Evolutionary conservation across 1,140 invertebrate species (phyloP).

Genomic region (Plectrocnemia conspersa): DNA sequence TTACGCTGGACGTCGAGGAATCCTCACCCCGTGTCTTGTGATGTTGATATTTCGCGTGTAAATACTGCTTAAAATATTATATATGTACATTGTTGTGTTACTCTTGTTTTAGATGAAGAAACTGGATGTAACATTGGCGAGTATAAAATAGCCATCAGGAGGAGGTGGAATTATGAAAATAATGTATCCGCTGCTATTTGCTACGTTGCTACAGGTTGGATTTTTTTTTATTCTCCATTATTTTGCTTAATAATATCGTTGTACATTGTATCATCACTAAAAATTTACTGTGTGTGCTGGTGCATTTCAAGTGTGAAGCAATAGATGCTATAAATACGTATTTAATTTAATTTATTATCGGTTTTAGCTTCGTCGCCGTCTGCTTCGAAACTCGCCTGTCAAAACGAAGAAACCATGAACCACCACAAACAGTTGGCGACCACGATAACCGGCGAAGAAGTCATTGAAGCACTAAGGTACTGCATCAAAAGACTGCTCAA

Average conservation of each 20-base stretch:
- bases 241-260: too few species aligned
- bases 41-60: too few species aligned
- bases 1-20: too few species aligned
- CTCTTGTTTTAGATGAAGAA: constrained; percentile 70
- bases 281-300: background rate
- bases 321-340: background rate
- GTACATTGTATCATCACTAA: background rate
- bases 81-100: background rate
- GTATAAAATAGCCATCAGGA: constrained; percentile 72
- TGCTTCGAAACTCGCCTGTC: constrained; percentile 57
- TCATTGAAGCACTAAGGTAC: constrained; percentile 68
- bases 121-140: constrained; percentile 77
- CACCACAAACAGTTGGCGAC: constrained; percentile 51
- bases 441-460: constrained; percentile 54
- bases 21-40: too few species aligned
- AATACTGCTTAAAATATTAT: too few species aligned
- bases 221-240: too few species aligned
- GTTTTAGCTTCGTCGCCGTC: constrained; percentile 58
- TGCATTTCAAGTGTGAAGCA: background rate
- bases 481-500: constrained; percentile 66
- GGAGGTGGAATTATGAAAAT: constrained; percentile 84
- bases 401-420: constrained; percentile 52
- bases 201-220: constrained; percentile 71
- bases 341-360: constrained; percentile 19
- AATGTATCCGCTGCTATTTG: constrained; percentile 80